phyloP scores from a whole-genome alignment of 2,113 vertebrate genomes.

The Anser cygnoides region DNA sequence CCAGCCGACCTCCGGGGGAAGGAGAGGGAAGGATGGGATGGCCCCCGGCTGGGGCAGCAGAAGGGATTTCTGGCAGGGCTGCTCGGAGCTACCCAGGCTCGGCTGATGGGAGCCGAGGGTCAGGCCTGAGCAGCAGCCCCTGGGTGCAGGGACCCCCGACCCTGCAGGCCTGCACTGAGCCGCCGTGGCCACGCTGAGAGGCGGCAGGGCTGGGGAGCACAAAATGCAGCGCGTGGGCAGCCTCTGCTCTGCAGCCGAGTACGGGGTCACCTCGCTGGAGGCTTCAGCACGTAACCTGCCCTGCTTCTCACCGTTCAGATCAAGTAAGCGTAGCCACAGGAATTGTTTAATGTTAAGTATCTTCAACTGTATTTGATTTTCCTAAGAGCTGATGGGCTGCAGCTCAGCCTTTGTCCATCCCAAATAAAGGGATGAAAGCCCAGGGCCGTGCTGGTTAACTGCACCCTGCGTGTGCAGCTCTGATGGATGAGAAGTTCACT shows the following conservation, averaged over 20 bases:
- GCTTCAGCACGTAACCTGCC: not conserved
- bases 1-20: no score
- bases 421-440: not conserved
- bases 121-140: no score
- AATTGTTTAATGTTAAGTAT: not conserved
- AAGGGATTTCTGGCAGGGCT: no score
- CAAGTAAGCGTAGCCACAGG: not conserved
- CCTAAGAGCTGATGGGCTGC: not conserved
- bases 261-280: not conserved
- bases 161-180: no score
- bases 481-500: conserved; percentile 6
- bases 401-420: not conserved
- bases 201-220: no score
- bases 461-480: not conserved
- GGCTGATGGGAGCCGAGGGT: no score
- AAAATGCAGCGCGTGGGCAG: not conserved
- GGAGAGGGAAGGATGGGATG: no score
- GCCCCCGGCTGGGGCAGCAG: no score
- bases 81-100: no score
- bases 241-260: rapidly evolving
- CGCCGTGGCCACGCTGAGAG: no score
- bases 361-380: not conserved
- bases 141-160: no score
- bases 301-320: not conserved
- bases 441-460: not conserved